A percentile compares a stretch with the other conserved stretches of the same genome.
phyloP scores from a whole-genome alignment of 2,888 invertebrate genomes.

The Drosophila mayaguana region DNA sequence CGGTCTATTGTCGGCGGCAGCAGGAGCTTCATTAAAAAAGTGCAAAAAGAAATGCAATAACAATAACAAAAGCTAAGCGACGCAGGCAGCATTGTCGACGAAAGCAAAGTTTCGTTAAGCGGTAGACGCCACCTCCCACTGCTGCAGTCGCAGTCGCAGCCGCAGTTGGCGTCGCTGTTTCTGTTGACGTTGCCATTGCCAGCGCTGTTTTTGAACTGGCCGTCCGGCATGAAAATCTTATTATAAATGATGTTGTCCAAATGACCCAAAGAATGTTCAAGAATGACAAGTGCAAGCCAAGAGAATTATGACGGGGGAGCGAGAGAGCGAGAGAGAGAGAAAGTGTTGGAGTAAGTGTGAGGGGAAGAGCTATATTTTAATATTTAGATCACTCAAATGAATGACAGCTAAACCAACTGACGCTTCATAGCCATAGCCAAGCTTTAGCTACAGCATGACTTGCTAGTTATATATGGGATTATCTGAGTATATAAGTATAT shows the following conservation, averaged over 20 bases:
- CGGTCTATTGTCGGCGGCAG: conserved; percentile 8
- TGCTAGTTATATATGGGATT: not conserved
- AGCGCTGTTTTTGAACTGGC: conserved; percentile 31
- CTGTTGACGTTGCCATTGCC: not conserved
- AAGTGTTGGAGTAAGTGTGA: not conserved
- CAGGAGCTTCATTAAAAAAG: conserved; percentile 12
- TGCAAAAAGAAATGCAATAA: conserved; percentile 33
- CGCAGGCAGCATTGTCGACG: conserved; percentile 20
- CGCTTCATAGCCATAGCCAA: not conserved
- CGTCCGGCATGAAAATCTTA: conserved; percentile 57
- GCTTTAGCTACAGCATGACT: conserved; percentile 3
- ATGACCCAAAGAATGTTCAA: conserved; percentile 38
- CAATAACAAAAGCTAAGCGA: conserved; percentile 25
- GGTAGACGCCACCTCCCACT: conserved; percentile 7
- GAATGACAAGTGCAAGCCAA: conserved; percentile 18
- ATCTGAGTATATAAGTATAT: not conserved
- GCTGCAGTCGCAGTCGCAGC: conserved; percentile 5
- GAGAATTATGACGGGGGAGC: not conserved
- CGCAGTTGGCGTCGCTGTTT: conserved; percentile 1
- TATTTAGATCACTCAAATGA: conserved; percentile 18
- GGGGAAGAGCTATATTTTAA: conserved; percentile 1
- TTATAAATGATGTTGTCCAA: conserved; percentile 67
- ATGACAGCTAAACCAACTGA: conserved; percentile 18
- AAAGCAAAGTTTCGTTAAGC: conserved; percentile 31
- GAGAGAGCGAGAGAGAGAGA: not conserved